Conservation (phyloP, 2,113 vertebrate species). For the Tragelaphus buxtoni region DNA sequence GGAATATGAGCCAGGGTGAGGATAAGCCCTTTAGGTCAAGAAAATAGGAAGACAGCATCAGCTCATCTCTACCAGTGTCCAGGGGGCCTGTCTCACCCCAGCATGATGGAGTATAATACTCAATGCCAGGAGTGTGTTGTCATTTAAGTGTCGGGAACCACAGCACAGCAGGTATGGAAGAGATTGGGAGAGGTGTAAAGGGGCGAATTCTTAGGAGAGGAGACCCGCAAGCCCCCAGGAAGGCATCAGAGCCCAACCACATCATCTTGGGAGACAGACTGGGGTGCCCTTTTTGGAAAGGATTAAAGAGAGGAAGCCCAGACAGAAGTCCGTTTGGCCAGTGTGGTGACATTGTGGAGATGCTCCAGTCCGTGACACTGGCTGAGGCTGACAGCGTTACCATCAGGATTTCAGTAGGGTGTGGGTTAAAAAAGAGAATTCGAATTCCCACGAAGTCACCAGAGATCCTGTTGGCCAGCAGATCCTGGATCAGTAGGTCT, state of each 20-base stretch:
- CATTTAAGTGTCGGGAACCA: background rate
- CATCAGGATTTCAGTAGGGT: background rate
- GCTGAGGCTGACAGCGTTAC: accelerated
- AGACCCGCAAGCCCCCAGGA: background rate
- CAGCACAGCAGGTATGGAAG: background rate
- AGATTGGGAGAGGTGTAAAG: background rate
- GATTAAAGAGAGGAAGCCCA: background rate
- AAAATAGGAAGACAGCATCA: no score
- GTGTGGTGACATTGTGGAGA: no score
- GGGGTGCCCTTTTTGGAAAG: background rate
- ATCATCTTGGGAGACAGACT: background rate
- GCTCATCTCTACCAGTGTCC: background rate
- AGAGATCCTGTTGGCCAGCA: background rate
- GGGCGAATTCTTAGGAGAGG: background rate
- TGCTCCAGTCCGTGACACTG: accelerated
- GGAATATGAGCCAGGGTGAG: background rate
- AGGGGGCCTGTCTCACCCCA: background rate
- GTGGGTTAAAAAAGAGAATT: background rate
- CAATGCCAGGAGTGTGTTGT: background rate
- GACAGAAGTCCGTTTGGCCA: background rate
- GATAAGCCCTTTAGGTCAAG: background rate
- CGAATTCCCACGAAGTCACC: accelerated
- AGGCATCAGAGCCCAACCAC: background rate
- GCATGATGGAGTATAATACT: accelerated
- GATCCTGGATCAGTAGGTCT: background rate